Conservation (phyloP, 2,113 vertebrate genomes). For the Aspidoscelis tigris region DNA sequence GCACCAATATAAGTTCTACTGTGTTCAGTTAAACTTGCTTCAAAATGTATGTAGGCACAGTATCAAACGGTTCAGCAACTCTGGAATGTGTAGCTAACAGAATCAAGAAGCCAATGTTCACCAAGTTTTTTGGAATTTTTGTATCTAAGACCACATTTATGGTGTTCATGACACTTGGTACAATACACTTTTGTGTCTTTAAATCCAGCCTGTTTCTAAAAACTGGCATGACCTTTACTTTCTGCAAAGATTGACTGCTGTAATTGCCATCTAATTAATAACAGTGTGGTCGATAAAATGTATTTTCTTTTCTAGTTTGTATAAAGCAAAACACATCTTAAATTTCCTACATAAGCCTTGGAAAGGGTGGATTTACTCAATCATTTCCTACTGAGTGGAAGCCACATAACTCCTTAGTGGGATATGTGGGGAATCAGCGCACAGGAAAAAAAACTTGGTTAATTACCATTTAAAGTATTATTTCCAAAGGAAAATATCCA, state of each 20-base stretch:
- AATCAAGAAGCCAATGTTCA: background rate
- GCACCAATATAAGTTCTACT: background rate
- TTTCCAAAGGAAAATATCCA: background rate
- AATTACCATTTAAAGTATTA: too few relatives aligned
- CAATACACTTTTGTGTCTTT: background rate
- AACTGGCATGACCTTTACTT: background rate
- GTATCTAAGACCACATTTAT: background rate
- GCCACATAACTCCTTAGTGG: background rate
- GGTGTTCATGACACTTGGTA: conserved; percentile 1
- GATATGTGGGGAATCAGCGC: background rate
- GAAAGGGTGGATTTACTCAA: background rate
- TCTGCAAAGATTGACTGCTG: background rate
- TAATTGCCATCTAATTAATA: background rate
- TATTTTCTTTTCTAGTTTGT: background rate
- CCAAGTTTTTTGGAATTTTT: background rate
- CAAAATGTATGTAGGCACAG: background rate
- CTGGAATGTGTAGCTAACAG: fast-evolving
- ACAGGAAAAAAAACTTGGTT: background rate
- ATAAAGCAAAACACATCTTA: background rate
- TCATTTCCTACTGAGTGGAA: background rate
- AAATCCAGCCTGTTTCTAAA: conserved; percentile 15
- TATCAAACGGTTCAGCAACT: fast-evolving
- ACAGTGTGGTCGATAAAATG: background rate
- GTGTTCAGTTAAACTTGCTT: background rate
- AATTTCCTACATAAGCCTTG: background rate